phyloP scores from a whole-genome alignment of 2,888 invertebrate species.

The Andrena bicolor region DNA sequence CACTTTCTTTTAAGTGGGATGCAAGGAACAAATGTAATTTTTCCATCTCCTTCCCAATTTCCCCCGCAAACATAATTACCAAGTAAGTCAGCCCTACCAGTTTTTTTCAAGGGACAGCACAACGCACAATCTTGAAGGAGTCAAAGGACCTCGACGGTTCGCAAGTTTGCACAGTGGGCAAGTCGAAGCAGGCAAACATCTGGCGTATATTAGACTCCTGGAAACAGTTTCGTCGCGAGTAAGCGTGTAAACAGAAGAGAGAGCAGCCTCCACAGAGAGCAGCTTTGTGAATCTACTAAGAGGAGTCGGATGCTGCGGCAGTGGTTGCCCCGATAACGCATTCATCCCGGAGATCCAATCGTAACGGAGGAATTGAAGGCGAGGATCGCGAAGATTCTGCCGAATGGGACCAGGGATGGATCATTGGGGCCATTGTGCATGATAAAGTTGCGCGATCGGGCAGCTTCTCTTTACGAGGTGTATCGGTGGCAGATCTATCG shows the following conservation, averaged over 20 bases:
- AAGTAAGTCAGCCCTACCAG: background rate
- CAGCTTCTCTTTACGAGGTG: too few species aligned
- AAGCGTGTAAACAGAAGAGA: slow-evolving; percentile 51
- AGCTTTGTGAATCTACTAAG: background rate
- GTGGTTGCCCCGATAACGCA: too few species aligned
- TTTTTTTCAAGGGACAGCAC: background rate
- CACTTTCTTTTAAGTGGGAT: background rate
- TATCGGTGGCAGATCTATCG: too few species aligned
- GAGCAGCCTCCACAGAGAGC: slow-evolving; percentile 17
- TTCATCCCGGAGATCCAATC: too few species aligned
- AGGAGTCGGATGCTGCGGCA: background rate
- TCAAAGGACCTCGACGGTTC: slow-evolving; percentile 10
- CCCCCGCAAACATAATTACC: background rate
- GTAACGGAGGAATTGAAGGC: too few species aligned
- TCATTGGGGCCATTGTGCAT: too few species aligned
- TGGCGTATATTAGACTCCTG: slow-evolving; percentile 59
- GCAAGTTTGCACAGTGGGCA: slow-evolving; percentile 34
- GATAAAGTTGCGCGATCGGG: too few species aligned
- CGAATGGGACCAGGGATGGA: too few species aligned
- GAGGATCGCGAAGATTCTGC: too few species aligned
- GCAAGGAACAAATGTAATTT: too few species aligned
- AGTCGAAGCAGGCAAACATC: slow-evolving; percentile 45
- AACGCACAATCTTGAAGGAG: slow-evolving; percentile 5
- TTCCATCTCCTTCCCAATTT: background rate
- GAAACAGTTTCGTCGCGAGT: slow-evolving; percentile 51